phyloP scores from a whole-genome alignment of 2,113 vertebrate genomes.

The Engystomops pustulosus region DNA sequence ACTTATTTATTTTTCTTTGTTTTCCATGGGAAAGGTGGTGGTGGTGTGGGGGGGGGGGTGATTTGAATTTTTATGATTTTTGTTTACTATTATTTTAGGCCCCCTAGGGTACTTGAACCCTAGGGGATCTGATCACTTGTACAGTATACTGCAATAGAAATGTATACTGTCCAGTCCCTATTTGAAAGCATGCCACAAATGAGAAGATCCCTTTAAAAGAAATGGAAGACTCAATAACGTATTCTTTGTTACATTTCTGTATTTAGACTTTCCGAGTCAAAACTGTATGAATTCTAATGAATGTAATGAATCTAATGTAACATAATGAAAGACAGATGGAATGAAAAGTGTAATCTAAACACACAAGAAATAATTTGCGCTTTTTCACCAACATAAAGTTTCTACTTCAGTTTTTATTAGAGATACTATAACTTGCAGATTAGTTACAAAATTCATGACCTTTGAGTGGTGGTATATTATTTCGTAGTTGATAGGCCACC shows the following conservation, averaged over 20 bases:
- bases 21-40: too few species aligned
- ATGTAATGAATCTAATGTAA: conserved; percentile 66
- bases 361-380: conserved; percentile 78
- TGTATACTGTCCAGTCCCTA: too few species aligned
- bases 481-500: conserved; percentile 85
- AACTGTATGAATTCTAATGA: conserved; percentile 83
- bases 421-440: conserved; percentile 73
- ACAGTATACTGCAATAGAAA: too few species aligned
- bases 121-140: too few species aligned
- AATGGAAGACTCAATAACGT: not conserved
- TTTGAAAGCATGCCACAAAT: too few species aligned
- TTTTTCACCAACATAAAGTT: conserved; percentile 73
- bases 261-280: conserved; percentile 86
- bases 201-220: not conserved
- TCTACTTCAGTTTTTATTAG: conserved; percentile 76
- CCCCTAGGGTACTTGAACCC: too few species aligned
- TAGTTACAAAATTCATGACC: conserved; percentile 80
- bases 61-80: too few species aligned
- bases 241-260: conserved; percentile 78
- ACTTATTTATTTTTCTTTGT: too few species aligned
- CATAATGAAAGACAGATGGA: conserved; percentile 82
- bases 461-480: conserved; percentile 77
- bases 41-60: too few species aligned
- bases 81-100: too few species aligned
- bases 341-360: conserved; percentile 84